A percentile compares a stretch with the other conserved stretches of the same genome.
These are phyloP conservation scores for Bursaphelenchus okinawaensis DNA, from an alignment of 2,888 invertebrate genomes.

Conservation along the genomic window DNA sequence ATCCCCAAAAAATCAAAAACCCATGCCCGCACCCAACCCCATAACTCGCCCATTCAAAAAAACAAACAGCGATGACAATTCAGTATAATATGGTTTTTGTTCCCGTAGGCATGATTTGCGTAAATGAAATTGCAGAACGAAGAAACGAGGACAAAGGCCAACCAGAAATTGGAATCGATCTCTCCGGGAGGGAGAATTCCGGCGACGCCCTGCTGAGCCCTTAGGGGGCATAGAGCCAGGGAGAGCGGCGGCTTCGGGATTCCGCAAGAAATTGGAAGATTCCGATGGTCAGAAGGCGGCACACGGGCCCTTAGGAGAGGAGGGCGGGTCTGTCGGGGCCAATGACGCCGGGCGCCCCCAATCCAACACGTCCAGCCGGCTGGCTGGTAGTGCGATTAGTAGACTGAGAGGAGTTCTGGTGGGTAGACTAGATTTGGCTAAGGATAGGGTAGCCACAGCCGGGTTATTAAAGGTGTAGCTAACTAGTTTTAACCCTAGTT, in stretches of 20 bases:
- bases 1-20: no score
- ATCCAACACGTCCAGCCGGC: no score
- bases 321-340: background rate
- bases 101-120: background rate
- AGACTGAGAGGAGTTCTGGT: no score
- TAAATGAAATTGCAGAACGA: background rate
- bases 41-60: no score
- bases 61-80: background rate
- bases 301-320: background rate
- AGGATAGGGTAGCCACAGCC: no score
- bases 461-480: no score
- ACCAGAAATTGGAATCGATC: background rate
- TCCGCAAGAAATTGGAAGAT: background rate
- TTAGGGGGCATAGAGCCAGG: background rate
- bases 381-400: no score
- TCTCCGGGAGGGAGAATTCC: background rate
- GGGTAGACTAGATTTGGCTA: no score
- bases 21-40: no score
- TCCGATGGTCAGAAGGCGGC: background rate
- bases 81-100: background rate
- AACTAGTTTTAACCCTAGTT: no score
- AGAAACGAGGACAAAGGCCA: background rate
- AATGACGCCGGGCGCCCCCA: background rate
- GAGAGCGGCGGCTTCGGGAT: background rate
- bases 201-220: background rate